Evolutionary conservation across 2,113 vertebrate species (phyloP), one percentile per base, ranked within the genome.

Genomic region (Phalacrocorax carbo): DNA sequence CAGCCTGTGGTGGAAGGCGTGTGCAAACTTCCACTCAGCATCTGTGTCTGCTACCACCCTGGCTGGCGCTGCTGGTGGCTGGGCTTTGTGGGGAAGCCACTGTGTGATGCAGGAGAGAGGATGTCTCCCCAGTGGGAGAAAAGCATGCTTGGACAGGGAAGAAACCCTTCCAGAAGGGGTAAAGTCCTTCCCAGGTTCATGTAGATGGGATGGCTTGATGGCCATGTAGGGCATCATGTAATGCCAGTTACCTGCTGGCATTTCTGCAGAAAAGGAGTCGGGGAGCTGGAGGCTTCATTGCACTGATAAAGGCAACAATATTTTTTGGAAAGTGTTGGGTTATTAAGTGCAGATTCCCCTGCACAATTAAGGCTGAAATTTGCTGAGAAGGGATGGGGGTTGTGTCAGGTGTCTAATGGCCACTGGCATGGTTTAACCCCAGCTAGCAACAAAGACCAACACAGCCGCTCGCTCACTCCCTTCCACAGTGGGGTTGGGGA

Each of bases 31-130:
- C 93, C 64, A 10, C 38, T 72, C 44, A 2, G 60, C 80, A 48
- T 40, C 51, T 1, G 2, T 0, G 2, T 5, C n/a, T 62, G 52
- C 54, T 52, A 60, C 55, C 15, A 9, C 38, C 30, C 1, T 4
- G 58, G 25, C 44, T 49, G 86, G 70, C 46, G 73, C 23, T 25
- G 30, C 27, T 5, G 11, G 40, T 52, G 65, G 40, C 70, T 64
- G 78, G 60, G 30, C 78, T 75, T 34, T 36, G 69, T 62, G 71
- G 34, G 51, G 30, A 34, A 66, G 42, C 34, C 34, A 3, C 72
- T 1, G 8, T 26, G 54, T 15, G 52, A 55, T 54, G 49, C 44
- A 34, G 86, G 71, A 58, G 40, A 82, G 40, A 40, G 4, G 32
- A 32, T 46, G 49, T 40, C 64, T 92, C 40, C 49, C 34, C 3